Evolutionary conservation across 1,140 invertebrate genomes (phyloP).

Genomic region (Zelostemma sp.): DNA sequence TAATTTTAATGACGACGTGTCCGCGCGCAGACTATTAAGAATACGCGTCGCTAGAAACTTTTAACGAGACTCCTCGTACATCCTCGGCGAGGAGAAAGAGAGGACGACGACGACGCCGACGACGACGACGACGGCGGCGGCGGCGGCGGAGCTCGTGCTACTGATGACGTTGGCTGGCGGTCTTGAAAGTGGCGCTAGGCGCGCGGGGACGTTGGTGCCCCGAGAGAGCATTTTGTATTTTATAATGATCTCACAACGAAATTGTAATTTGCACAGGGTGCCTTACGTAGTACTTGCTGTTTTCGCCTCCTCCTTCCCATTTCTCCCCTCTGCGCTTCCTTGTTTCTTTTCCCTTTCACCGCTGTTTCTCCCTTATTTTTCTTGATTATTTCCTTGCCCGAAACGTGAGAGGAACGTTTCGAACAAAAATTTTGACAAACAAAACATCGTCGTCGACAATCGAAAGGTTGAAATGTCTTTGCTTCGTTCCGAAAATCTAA

Average conservation of each 20-base stretch:
- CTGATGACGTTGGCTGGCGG: conserved; percentile 36
- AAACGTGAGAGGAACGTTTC: no score
- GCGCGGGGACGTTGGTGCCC: conserved; percentile 19
- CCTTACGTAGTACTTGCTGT: no score
- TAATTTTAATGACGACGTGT: conserved; percentile 72
- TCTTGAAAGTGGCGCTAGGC: conserved; percentile 37
- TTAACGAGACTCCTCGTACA: conserved; percentile 65
- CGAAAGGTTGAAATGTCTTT: conserved; percentile 2
- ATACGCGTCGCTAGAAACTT: conserved; percentile 72
- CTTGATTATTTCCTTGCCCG: no score
- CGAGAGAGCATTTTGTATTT: conserved; percentile 65
- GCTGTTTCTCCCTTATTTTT: conserved; percentile 26
- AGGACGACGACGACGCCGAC: no score
- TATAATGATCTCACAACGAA: conserved; percentile 70
- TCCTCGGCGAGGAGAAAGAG: conserved; percentile 27
- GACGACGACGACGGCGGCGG: conserved; percentile 19
- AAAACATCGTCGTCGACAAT: conserved; percentile 6
- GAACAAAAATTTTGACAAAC: background rate
- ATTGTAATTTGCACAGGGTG: conserved; percentile 64
- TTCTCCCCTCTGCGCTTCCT: no score
- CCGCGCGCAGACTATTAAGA: conserved; percentile 71
- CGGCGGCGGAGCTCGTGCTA: conserved; percentile 25
- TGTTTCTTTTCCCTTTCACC: no score
- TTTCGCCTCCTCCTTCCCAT: no score
- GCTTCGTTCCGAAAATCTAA: conserved; percentile 16